Conservation (phyloP, 2,797 vertebrate species). For the Falco biarmicus region DNA sequence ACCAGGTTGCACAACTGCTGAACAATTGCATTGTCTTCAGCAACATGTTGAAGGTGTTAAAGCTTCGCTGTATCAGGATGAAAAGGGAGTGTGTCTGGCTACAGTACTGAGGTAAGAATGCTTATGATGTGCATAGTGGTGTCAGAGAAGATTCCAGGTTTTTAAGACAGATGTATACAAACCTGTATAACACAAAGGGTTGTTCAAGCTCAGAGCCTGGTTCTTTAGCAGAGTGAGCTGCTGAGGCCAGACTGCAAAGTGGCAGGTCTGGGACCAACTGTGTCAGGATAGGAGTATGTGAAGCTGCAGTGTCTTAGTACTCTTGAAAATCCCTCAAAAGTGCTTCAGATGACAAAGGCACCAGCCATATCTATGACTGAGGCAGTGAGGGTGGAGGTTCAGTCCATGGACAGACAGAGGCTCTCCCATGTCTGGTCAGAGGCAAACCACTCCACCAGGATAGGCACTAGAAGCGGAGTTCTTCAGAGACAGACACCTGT, state of each 20-base stretch:
- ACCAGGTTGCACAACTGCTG: not conserved
- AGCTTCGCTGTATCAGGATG: not conserved
- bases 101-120: not conserved
- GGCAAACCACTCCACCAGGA: not conserved
- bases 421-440: not conserved
- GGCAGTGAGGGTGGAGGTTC: not conserved
- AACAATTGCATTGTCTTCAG: not conserved
- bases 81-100: not conserved
- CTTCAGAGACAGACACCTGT: not conserved
- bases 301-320: not conserved
- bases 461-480: not conserved
- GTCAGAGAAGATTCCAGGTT: not conserved
- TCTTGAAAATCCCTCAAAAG: not conserved
- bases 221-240: not conserved
- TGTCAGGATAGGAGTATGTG: not conserved
- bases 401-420: not conserved
- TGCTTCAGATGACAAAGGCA: not conserved
- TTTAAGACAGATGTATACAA: not conserved
- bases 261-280: not conserved
- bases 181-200: not conserved
- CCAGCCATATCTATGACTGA: not conserved
- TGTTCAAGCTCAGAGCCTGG: not conserved
- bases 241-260: not conserved
- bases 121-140: not conserved
- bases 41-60: not conserved